Evolutionary conservation across 2,797 vertebrate genomes (phyloP), one percentile per base, ranked within the genome.

Genomic region (Anguilla marmorata): DNA sequence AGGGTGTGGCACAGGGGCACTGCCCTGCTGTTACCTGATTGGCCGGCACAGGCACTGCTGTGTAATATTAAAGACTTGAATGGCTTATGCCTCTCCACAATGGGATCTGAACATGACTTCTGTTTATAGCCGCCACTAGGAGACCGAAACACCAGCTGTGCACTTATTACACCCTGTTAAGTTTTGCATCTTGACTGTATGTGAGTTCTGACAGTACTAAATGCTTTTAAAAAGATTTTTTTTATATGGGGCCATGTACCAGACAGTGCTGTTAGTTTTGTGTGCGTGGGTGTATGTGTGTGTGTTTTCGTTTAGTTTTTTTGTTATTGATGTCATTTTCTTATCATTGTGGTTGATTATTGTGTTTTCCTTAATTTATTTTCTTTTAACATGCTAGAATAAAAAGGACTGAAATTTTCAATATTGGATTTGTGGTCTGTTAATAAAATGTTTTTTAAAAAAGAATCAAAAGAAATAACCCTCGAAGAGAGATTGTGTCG

Each of bases 321-420:
- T 72, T 87, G 52, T 82, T 87, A 87, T 91, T 86, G 33, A 88
- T 89, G 63, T 85, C 89, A 87, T 88, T 85, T 90, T 86, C 37
- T 45, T 58, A 41, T 85, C 85, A 69, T 82, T 84, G 69, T 85
- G 85, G 76, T 74, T 89, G 76, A 86, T 85, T 90, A 84, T 89
- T 87, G 37, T 90, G 84, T 88, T 74, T 88, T 85, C 72, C 79
- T 87, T 92, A 91, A 93, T 92, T 93, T 93, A 92, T 79, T 93
- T 90, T 91, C 86, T 88, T 87, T 84, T 91, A 89, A 92, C 88
- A 87, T 89, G 88, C 85, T 90, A 84, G 72, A 93, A 92, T 93
- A 93, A 93, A 66, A 93, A 89, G 85, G 79, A 86, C 52, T 86
- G 88, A 74, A 85, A 27, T 88, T 89, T 89, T 87, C 45, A 50